These are phyloP conservation scores for Caprella mutica DNA, from an alignment of 2,888 invertebrate species.

Conservation along the genomic window DNA sequence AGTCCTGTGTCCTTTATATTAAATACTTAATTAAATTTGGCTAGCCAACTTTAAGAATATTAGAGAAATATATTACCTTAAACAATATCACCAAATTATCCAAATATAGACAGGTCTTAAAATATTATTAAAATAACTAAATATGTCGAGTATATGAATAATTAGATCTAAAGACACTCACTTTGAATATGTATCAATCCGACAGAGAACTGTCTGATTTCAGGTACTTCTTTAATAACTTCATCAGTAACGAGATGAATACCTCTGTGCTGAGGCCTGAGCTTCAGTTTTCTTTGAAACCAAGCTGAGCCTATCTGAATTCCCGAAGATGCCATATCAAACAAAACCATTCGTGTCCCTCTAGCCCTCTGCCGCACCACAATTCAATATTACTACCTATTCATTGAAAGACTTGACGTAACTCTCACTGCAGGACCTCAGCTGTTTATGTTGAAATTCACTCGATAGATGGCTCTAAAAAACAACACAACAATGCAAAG, in stretches of 20 bases:
- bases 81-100: background rate
- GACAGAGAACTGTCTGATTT: constrained; percentile 84
- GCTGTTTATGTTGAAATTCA: too few relatives aligned
- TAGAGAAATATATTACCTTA: background rate
- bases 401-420: too few relatives aligned
- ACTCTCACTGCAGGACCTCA: too few relatives aligned
- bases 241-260: constrained; percentile 96
- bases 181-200: constrained; percentile 95
- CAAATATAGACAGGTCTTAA: background rate
- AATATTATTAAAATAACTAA: background rate
- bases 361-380: too few relatives aligned
- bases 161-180: constrained; percentile 50
- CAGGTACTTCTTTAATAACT: constrained; percentile 85
- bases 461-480: too few relatives aligned
- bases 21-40: background rate
- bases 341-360: constrained; percentile 17
- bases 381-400: too few relatives aligned
- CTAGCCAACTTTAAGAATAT: background rate
- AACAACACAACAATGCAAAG: too few relatives aligned
- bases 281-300: constrained; percentile 94
- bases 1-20: too few relatives aligned
- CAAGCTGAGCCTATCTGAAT: constrained; percentile 93
- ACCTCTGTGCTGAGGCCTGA: constrained; percentile 89
- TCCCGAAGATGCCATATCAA: constrained; percentile 71
- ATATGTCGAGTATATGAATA: background rate